phyloP scores from a whole-genome alignment of 2,888 invertebrate genomes.

The Cataglyphis livida region DNA sequence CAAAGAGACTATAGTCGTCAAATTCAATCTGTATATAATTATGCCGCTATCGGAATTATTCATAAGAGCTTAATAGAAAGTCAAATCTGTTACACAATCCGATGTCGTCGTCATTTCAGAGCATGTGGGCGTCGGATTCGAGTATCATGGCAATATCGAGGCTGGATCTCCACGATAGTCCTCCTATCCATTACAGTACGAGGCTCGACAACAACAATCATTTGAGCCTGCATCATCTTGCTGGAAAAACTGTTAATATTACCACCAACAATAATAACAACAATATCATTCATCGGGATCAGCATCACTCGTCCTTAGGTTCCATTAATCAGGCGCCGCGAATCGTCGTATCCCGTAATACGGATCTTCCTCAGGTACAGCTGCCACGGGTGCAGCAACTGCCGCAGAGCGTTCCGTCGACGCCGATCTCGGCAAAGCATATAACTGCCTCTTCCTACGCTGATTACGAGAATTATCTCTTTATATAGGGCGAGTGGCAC shows the following conservation, averaged over 20 bases:
- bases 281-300: constrained; percentile 78
- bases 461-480: constrained; percentile 90
- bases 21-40: constrained; percentile 60
- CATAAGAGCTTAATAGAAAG: constrained; percentile 71
- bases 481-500: constrained; percentile 86
- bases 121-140: constrained; percentile 88
- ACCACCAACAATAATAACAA: constrained; percentile 81
- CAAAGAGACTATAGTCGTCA: constrained; percentile 57
- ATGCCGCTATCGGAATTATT: constrained; percentile 65
- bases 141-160: constrained; percentile 84
- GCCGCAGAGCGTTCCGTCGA: constrained; percentile 83
- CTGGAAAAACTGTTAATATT: constrained; percentile 84
- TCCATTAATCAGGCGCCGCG: constrained; percentile 70
- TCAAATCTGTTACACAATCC: constrained; percentile 67
- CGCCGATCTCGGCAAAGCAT: constrained; percentile 83
- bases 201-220: constrained; percentile 84
- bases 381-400: constrained; percentile 76
- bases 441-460: constrained; percentile 86
- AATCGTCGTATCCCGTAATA: constrained; percentile 74
- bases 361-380: constrained; percentile 73
- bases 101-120: constrained; percentile 82
- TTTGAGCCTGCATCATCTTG: constrained; percentile 86
- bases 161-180: constrained; percentile 83
- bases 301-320: constrained; percentile 73
- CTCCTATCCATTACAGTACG: constrained; percentile 80